Evolutionary conservation across 2,888 invertebrate species (phyloP).

Genomic region (Mythimna ferrago): DNA sequence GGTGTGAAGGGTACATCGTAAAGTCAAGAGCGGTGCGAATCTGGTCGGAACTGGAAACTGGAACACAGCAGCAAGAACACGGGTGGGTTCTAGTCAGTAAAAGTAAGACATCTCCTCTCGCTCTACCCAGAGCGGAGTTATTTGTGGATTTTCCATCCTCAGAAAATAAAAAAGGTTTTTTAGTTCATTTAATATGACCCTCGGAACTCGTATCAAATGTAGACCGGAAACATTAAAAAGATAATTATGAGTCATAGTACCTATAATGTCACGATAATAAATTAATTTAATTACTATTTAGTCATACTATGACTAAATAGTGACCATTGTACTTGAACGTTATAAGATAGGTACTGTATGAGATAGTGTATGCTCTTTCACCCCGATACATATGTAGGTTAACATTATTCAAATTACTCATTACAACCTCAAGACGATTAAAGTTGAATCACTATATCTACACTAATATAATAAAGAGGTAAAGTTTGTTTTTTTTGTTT

Average conservation of each 20-base stretch:
- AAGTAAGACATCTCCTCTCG: no score
- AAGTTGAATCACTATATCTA: slow-evolving; percentile 23
- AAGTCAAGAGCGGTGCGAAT: no score
- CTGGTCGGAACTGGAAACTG: no score
- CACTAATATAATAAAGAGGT: no score
- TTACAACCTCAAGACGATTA: slow-evolving; percentile 15
- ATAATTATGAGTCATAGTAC: slow-evolving; percentile 12
- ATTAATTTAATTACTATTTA: not conserved
- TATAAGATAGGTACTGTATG: slow-evolving; percentile 18
- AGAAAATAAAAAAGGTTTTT: not conserved
- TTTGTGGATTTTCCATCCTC: no score
- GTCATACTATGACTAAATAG: slow-evolving; percentile 24
- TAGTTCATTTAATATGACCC: not conserved
- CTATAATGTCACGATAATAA: not conserved
- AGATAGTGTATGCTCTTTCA: slow-evolving; percentile 44
- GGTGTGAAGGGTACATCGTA: no score
- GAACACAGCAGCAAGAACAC: no score
- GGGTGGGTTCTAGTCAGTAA: no score
- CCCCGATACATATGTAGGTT: not conserved
- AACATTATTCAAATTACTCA: not conserved
- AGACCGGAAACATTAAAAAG: not conserved
- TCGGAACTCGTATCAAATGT: not conserved
- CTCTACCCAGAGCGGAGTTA: no score
- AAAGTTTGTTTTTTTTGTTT: no score
- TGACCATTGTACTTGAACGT: no score